A percentile compares a stretch with the other conserved stretches of the same genome.
These are phyloP conservation scores for Nyleta sp. DNA, from an alignment of 2,888 invertebrate genomes.

Conservation along the genomic window DNA sequence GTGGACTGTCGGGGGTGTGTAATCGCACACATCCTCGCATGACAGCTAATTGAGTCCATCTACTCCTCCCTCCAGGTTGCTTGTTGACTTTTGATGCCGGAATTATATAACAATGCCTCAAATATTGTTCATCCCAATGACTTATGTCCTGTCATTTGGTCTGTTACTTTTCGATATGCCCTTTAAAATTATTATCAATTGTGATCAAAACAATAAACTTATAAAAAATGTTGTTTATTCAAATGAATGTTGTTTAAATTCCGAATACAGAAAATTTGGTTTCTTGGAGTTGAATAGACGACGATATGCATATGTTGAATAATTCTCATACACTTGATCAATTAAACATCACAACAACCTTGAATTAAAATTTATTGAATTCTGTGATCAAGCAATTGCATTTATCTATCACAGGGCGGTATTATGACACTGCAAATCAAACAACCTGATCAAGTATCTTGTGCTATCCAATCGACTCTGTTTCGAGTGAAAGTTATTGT, in stretches of 20 bases:
- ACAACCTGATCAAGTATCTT: conserved; percentile 6
- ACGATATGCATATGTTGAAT: too few species aligned
- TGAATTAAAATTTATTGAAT: too few species aligned
- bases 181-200: too few species aligned
- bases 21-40: conserved; percentile 79
- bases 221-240: too few species aligned
- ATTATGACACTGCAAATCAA: neutral
- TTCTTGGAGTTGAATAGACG: too few species aligned
- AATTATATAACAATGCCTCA: conserved; percentile 33
- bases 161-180: neutral
- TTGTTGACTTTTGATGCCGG: conserved; percentile 47
- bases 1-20: conserved; percentile 77
- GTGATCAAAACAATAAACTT: too few species aligned
- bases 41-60: conserved; percentile 79
- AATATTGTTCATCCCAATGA: conserved; percentile 26
- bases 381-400: neutral
- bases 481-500: conserved; percentile 13
- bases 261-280: too few species aligned
- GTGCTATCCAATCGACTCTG: neutral
- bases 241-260: too few species aligned
- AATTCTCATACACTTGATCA: too few species aligned
- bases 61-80: conserved; percentile 63
- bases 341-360: too few species aligned
- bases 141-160: neutral
- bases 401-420: neutral